Conservation (phyloP, 1,140 invertebrate species). For the Drosophila pruinosa region DNA sequence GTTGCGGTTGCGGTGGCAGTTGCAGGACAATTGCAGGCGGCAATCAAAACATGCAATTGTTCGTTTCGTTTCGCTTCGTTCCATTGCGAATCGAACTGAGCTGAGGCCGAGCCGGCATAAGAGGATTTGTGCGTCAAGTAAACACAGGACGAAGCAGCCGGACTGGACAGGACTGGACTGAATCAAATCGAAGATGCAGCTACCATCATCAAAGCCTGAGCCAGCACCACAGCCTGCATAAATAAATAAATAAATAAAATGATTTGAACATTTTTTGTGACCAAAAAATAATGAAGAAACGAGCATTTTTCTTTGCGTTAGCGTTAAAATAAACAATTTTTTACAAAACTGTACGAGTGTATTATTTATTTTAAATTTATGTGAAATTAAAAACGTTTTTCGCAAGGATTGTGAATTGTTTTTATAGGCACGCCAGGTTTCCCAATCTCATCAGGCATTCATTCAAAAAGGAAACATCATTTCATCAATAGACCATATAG, state of each 20-base stretch:
- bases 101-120: slow-evolving; percentile 57
- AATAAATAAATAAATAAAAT: slow-evolving; percentile 82
- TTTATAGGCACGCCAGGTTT: slow-evolving; percentile 58
- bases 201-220: neutral
- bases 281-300: slow-evolving; percentile 33
- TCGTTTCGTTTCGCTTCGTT: slow-evolving; percentile 59
- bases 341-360: slow-evolving; percentile 48
- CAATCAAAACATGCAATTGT: slow-evolving; percentile 81
- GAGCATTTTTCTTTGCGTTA: slow-evolving; percentile 72
- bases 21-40: slow-evolving; percentile 77
- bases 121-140: slow-evolving; percentile 79
- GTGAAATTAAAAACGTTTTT: slow-evolving; percentile 79
- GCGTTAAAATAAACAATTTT: slow-evolving; percentile 78
- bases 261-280: slow-evolving; percentile 76
- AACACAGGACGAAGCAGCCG: slow-evolving; percentile 69
- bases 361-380: slow-evolving; percentile 81
- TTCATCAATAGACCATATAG: neutral
- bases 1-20: slow-evolving; percentile 1
- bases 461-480: slow-evolving; percentile 19
- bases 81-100: slow-evolving; percentile 60
- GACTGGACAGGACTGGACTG: neutral
- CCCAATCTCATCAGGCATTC: slow-evolving; percentile 6
- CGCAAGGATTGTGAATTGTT: slow-evolving; percentile 75
- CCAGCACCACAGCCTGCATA: slow-evolving; percentile 63
- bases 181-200: slow-evolving; percentile 72